phyloP scores from a whole-genome alignment of 2,797 vertebrate genomes.

The Tapera naevia region DNA sequence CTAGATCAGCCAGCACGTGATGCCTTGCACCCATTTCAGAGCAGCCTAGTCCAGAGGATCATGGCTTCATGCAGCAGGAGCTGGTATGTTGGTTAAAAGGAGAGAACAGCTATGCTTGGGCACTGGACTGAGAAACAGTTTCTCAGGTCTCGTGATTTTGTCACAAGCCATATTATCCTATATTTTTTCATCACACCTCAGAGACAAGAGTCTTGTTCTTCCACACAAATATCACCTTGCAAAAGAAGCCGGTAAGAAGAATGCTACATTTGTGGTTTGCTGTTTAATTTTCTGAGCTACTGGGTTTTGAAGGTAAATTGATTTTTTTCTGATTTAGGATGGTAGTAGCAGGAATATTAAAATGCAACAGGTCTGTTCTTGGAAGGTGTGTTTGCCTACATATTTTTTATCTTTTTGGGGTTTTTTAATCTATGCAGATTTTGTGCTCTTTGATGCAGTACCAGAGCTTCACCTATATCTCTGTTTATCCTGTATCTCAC shows the following conservation, averaged over 20 bases:
- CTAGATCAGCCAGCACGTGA: background rate
- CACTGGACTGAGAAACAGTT: background rate
- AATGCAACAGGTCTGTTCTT: background rate
- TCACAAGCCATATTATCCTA: background rate
- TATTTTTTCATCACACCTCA: background rate
- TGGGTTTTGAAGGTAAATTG: background rate
- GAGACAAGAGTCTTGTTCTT: background rate
- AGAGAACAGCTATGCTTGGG: background rate
- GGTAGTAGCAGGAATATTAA: background rate
- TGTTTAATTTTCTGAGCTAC: background rate
- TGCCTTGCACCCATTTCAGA: background rate
- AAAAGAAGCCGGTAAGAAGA: background rate
- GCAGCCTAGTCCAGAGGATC: background rate
- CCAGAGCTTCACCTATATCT: background rate
- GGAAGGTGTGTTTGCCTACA: background rate
- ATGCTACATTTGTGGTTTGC: background rate
- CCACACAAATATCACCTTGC: background rate
- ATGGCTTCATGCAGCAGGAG: background rate
- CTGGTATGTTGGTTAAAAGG: background rate
- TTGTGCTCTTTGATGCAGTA: background rate
- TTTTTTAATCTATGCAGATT: background rate
- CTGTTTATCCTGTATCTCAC: background rate
- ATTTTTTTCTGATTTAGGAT: background rate
- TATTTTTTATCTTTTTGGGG: background rate
- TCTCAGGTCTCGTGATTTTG: background rate